Percentiles rank a stretch among this genome's conserved stretches.
Conservation (phyloP, 2,797 vertebrate species). For the Enteromius unitaeniatus region DNA sequence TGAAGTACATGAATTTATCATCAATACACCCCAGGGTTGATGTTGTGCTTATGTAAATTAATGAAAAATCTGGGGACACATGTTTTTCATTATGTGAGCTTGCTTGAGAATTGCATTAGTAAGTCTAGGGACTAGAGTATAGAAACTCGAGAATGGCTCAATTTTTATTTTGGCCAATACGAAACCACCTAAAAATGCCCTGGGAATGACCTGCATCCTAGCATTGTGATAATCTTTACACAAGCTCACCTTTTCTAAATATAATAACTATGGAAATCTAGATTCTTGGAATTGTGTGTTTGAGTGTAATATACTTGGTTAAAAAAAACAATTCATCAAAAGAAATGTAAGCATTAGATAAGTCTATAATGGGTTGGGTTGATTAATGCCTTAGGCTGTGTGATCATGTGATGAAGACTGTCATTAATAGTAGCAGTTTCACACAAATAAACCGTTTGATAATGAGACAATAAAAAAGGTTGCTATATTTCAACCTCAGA, state of each 20-base stretch:
- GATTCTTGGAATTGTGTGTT: not conserved
- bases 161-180: not conserved
- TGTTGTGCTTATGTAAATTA: not conserved
- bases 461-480: conserved; percentile 24
- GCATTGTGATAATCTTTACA: not conserved
- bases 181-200: not conserved
- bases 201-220: not conserved
- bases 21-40: not conserved
- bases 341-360: not conserved
- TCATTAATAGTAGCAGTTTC: conserved; percentile 21
- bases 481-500: conserved; percentile 25
- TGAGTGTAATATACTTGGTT: not conserved
- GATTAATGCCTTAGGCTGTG: not conserved
- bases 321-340: not conserved
- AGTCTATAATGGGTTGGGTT: not conserved
- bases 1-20: conserved; percentile 8
- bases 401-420: conserved; percentile 15
- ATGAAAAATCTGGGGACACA: not conserved
- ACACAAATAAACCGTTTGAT: conserved; percentile 16
- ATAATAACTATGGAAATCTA: not conserved
- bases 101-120: not conserved
- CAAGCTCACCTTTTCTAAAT: not conserved
- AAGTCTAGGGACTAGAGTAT: not conserved
- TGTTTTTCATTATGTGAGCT: not conserved
- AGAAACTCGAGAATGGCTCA: not conserved